Evolutionary conservation across 2,797 vertebrate genomes (phyloP).

Genomic region (Loriculus beryllinus): DNA sequence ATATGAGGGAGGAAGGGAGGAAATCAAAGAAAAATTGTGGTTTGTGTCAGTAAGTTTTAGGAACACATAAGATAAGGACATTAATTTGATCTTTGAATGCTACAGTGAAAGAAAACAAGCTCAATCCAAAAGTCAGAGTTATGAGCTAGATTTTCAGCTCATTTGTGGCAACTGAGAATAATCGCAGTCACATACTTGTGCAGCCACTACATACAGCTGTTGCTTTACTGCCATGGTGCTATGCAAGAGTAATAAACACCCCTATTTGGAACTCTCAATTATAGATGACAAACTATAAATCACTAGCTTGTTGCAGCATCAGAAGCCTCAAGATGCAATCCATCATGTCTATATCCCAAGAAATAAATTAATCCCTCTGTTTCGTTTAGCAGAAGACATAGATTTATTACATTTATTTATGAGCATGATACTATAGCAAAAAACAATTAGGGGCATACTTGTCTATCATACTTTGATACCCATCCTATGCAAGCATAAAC

Average conservation of each 20-base stretch:
- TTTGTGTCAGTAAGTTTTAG: not conserved
- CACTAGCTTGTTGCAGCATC: not conserved
- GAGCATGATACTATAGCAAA: not conserved
- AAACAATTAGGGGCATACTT: not conserved
- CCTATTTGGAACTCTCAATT: not conserved
- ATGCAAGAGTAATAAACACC: not conserved
- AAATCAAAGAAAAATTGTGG: not conserved
- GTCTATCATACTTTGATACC: not conserved
- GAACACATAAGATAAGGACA: not conserved
- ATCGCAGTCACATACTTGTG: not conserved
- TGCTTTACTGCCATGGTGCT: not conserved
- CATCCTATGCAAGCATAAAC: not conserved
- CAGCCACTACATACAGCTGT: not conserved
- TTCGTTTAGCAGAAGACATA: not conserved
- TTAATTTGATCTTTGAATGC: not conserved
- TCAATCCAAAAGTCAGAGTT: not conserved
- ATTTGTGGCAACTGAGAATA: not conserved
- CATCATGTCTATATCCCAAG: not conserved
- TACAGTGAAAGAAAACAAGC: not conserved
- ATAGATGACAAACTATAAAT: conserved; percentile 17
- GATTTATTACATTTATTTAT: not conserved
- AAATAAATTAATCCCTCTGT: not conserved
- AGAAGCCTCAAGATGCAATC: not conserved
- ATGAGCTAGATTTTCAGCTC: not conserved
- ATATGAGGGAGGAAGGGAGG: not conserved